Evolutionary conservation across 1,140 invertebrate species (phyloP).

Genomic region (Lepidurus apus): DNA sequence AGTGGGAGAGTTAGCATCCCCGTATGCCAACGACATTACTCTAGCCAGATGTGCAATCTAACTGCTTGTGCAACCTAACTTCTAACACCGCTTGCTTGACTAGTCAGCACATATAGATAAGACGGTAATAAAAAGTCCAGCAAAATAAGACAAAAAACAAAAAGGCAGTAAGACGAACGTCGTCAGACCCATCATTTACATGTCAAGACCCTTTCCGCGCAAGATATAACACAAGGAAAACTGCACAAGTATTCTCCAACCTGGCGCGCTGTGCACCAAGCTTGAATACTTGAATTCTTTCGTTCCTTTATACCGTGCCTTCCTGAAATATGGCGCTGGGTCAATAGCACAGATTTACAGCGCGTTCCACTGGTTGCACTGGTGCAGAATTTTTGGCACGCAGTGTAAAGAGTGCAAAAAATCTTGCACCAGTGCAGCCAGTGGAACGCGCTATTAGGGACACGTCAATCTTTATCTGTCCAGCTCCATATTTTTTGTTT

Average conservation of each 20-base stretch:
- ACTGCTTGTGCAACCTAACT: neutral
- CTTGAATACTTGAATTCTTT: too few relatives aligned
- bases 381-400: too few relatives aligned
- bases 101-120: neutral
- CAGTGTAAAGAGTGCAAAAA: too few relatives aligned
- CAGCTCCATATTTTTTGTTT: too few relatives aligned
- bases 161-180: neutral
- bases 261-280: neutral
- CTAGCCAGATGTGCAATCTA: neutral
- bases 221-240: neutral
- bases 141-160: neutral
- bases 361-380: too few relatives aligned
- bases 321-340: too few relatives aligned
- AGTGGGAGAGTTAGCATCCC: neutral
- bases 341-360: too few relatives aligned
- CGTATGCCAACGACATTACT: conserved; percentile 15
- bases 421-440: too few relatives aligned
- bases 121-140: too few relatives aligned
- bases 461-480: too few relatives aligned
- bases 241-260: neutral
- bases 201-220: neutral
- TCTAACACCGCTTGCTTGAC: neutral
- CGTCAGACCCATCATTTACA: neutral
- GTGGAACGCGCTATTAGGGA: too few relatives aligned
- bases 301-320: too few relatives aligned